Conservation (phyloP, 1,140 invertebrate genomes). For the Melitaea cinxia region DNA sequence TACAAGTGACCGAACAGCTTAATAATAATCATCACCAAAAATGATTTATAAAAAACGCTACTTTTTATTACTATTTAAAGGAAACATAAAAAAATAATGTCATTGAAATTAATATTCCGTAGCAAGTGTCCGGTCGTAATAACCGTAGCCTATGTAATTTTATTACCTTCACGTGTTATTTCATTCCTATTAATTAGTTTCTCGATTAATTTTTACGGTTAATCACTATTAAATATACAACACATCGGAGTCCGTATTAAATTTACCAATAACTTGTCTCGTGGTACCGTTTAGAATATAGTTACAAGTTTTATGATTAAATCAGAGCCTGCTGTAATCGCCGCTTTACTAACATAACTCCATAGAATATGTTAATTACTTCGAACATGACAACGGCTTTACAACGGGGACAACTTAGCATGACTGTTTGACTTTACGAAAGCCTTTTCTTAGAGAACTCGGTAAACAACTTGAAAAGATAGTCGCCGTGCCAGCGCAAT, state of each 20-base stretch:
- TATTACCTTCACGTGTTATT: neutral
- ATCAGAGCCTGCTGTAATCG: conserved; percentile 24
- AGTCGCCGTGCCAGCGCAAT: conserved; percentile 21
- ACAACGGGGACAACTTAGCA: conserved; percentile 41
- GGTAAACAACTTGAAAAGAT: conserved; percentile 46
- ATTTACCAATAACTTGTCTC: neutral
- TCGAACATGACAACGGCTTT: conserved; percentile 36
- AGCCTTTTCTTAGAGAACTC: conserved; percentile 42
- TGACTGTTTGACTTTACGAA: conserved; percentile 51
- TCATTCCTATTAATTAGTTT: neutral
- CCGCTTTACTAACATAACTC: conserved; percentile 37
- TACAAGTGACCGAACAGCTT: no score
- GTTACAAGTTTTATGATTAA: conserved; percentile 2
- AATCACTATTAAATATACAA: neutral
- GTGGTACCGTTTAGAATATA: neutral
- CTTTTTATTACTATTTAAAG: no score
- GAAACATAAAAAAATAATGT: neutral
- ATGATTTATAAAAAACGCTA: no score
- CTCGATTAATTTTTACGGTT: neutral
- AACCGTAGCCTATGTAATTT: neutral
- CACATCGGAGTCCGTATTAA: neutral
- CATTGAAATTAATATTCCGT: neutral
- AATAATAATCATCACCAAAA: no score
- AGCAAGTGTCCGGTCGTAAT: neutral
- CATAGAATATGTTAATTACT: conserved; percentile 40